Base-by-base conservation (phyloP, 2,888 invertebrate genomes). In the Eurytoma adleriae region DNA sequence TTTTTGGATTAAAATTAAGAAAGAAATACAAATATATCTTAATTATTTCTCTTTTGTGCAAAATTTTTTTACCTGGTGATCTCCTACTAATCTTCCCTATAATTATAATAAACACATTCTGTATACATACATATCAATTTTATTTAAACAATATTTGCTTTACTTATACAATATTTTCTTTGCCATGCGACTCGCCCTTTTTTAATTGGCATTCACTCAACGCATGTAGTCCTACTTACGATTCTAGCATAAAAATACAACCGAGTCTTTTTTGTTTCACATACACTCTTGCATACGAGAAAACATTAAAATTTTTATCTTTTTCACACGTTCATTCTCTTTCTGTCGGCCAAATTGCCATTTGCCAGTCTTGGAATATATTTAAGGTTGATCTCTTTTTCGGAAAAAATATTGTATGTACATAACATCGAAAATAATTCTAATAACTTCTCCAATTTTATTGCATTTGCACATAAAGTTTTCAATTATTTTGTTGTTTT, bases 131-230 rank as follows among this genome's bases (percentile, higher is more conserved):
- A 82, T 80, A 80, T 76, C 70, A 76, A 80, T 82, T 89, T 90
- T 90, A 90, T 89, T 90, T 88, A 89, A 90, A 90, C 89, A 89
- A 89, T 89, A 87, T 89, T 84, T 86, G 86, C 84, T 86, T 88
- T 84, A 85, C 88, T 88, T 89, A 89, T 90, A 90, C 88, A 89
- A 87, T 86, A 77, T 86, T 79, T 85, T 85, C 82, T 83, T 86
- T 74, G 84, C 86, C 87, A 84, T 83, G 80, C 83, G 83, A 81
- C 80, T 81, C 80, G 78, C 83, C 83, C 77, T 78, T 84, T 67
- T 80, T 81, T 80, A 75, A 80, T 72, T 82, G 56, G 75, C 85
- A 86, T 83, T 85, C 86, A 79, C 79, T 72, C 83, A 81, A 83
- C 84, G 83, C 83, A 77, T 84, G 79, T 57, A 74, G 48, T 74